Percentiles rank a stretch among this genome's conserved stretches.
phyloP scores from a whole-genome alignment of 2,888 invertebrate species.

The Lithodes maja region DNA sequence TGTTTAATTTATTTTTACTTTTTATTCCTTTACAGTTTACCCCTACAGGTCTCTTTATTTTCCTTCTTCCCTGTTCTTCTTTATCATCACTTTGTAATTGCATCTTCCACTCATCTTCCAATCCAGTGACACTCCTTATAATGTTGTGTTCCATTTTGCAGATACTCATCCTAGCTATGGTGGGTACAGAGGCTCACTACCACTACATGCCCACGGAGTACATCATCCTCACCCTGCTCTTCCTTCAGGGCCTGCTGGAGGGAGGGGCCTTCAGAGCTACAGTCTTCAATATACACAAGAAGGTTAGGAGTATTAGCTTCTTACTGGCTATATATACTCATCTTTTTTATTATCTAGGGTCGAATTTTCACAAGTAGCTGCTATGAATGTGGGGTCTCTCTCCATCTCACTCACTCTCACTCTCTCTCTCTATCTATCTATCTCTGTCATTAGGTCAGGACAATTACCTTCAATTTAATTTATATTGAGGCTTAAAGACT shows the following conservation, averaged over 20 bases:
- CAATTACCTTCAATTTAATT: no score
- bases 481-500: no score
- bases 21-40: no score
- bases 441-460: neutral
- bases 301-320: constrained; percentile 24
- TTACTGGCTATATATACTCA: neutral
- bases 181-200: constrained; percentile 50
- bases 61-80: no score
- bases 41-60: no score
- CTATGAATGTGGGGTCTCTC: neutral
- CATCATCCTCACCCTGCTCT: constrained; percentile 53
- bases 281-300: constrained; percentile 58
- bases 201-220: constrained; percentile 61
- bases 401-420: neutral
- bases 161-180: constrained; percentile 39
- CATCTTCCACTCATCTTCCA: no score
- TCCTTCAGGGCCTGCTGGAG: constrained; percentile 53
- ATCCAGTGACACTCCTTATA: no score
- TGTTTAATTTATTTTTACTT: no score
- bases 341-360: neutral
- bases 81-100: no score
- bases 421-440: neutral
- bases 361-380: no score
- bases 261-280: constrained; percentile 58
- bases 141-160: neutral